phyloP scores from a whole-genome alignment of 2,888 invertebrate genomes.

The Sisyra nigra region DNA sequence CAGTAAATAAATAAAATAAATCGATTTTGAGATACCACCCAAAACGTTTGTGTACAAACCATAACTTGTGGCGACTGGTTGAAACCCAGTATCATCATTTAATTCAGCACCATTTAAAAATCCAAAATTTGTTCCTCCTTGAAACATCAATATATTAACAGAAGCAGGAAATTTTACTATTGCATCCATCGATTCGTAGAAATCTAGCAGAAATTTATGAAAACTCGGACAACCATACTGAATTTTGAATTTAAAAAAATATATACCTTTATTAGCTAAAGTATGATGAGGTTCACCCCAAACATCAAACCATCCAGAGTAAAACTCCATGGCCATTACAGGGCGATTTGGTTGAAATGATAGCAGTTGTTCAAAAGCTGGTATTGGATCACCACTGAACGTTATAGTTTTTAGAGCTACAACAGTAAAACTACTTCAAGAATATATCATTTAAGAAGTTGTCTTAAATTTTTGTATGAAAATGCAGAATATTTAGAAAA shows the following conservation, averaged over 20 bases:
- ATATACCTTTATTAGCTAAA: background rate
- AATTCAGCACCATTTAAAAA: constrained; percentile 31
- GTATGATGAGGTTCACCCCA: constrained; percentile 29
- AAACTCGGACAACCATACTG: too few species aligned
- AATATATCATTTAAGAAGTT: too few species aligned
- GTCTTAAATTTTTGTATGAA: background rate
- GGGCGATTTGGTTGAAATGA: constrained; percentile 31
- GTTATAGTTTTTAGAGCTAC: constrained; percentile 32
- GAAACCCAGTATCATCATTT: constrained; percentile 19
- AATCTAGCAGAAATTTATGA: constrained; percentile 12
- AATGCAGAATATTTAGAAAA: too few species aligned
- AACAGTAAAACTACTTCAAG: background rate
- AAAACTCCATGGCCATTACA: constrained; percentile 38
- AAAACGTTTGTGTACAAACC: constrained; percentile 13
- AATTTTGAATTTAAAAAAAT: too few species aligned
- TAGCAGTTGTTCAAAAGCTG: constrained; percentile 26
- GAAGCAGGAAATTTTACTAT: constrained; percentile 29
- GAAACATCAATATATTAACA: constrained; percentile 83
- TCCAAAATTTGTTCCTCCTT: constrained; percentile 76
- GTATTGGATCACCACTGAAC: constrained; percentile 27
- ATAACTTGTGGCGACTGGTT: constrained; percentile 27
- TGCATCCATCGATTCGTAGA: constrained; percentile 16
- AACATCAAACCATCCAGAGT: constrained; percentile 44
- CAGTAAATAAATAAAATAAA: too few species aligned
- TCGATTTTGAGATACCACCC: too few species aligned